Base-by-base conservation (phyloP, 64 coral and sea anemone species). In the Montipora efflorescens region DNA sequence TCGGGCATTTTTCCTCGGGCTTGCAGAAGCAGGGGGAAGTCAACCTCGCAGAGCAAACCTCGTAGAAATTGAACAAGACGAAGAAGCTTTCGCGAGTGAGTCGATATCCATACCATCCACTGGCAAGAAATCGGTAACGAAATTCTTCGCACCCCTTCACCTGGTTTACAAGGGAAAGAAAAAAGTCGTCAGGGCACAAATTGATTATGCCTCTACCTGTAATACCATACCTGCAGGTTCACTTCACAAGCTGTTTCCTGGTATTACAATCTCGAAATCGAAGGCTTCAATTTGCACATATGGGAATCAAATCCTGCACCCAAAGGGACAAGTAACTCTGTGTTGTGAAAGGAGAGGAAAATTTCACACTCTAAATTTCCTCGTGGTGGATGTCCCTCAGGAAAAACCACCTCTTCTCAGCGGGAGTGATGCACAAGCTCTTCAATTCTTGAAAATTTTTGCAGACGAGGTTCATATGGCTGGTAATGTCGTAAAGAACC, bases 341-440 rank as follows among this genome's bases (percentile, higher is more conserved):
- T 82, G 79, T 62, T 82, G 79, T 57, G 79, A 52, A 62, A 82
- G 79, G 21, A 62, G 58, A 58, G 58, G 49, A 82, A 82, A 82
- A 82, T 82, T 82, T 82, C 79, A 79, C 77, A 48, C 49, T 47
- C 49, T 79, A 18, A 59, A 81, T 81, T 81, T 81, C 79, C 62
- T 83, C 53, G 81, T 83, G 81, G 81, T 83, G 53, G 81, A 83
- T 59, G 81, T 83, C 53, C 81, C 81, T 47, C n/a, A 83, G 28
- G 81, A 67, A 83, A 62, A 83, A 67, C 81, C 81, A 67, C 53
- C 79, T 75, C 53, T 57, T 50, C 53, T 81, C 47, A 52, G 47
- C 53, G 81, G 81, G 52, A 59, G 62, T 62, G 81, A 83, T 83
- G 81, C 55, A 83, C 81, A 83, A 67, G 28, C 62, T 59, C 81